Base-by-base conservation (phyloP, 2,797 vertebrate species). In the Pelobates cultripes region DNA sequence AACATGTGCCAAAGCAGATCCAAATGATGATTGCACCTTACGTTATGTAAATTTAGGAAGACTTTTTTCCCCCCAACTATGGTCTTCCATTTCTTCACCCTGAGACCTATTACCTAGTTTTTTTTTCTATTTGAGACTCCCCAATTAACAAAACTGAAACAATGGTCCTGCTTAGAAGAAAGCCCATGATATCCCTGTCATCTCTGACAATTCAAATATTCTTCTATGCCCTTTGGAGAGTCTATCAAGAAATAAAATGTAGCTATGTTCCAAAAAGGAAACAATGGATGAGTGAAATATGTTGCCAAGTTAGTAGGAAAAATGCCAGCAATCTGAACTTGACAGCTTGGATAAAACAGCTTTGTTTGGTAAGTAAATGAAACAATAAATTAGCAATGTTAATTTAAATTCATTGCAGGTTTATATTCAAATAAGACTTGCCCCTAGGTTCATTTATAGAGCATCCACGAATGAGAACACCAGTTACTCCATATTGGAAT, bases 371-470 rank as follows among this genome's bases (percentile, higher is more conserved):
- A 87, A 77, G 57, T 86, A 55, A 87, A 82, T 87, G 87, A 86
- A 89, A 88, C 79, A 86, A 76, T 85, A 81, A 89, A 86, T 86
- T 78, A 84, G 74, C 66, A 53, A 82, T 85, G 82, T 85, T 85
- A 84, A 84, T 88, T 87, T 85, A 28, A 84, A 86, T 87, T 85
- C 75, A 86, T 75, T 72, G 86, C 81, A 87, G 84, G 73, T 80
- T 86, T 79, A 86, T 77, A 75, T 82, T 83, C 82, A 87, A 84
- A 85, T 87, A 79, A 88, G 87, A 86, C 80, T 84, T 86, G 85
- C 84, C 85, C 88, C 83, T 86, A 51, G 85, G 86, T 84, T 88
- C 86, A 81, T 87, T 88, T 85, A 78, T 85, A 68, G 60, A 15
- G 43, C 75, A 77, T 73, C 60, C 70, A 4, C 7, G 13, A 63